A percentile compares a stretch with the other conserved stretches of the same genome.
Conservation (phyloP, 2,113 vertebrate species). For the Hemichromis elongatus region DNA sequence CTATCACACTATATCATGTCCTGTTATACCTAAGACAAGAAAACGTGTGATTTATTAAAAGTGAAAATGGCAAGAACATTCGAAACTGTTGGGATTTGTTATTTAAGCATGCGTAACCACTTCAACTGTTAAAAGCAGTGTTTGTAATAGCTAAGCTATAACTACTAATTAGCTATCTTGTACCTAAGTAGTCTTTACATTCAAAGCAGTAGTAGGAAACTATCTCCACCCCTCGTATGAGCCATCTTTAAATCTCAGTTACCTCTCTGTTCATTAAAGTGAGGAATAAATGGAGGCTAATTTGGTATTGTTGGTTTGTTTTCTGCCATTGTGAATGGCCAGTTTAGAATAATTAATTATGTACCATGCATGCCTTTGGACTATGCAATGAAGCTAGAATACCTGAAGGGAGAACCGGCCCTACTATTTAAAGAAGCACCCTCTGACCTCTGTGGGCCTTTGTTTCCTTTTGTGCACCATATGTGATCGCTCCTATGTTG, state of each 20-base stretch:
- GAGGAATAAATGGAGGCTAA: neutral
- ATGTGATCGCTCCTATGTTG: too few species aligned
- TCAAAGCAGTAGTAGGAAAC: neutral
- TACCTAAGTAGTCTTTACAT: neutral
- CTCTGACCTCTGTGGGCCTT: neutral
- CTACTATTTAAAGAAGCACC: neutral
- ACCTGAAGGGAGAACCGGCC: neutral
- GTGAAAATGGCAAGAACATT: neutral
- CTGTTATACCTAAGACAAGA: neutral
- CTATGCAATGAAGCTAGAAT: neutral
- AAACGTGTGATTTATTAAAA: neutral
- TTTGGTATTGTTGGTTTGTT: neutral
- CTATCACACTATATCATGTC: neutral
- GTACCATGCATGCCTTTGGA: neutral
- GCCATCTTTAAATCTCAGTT: neutral
- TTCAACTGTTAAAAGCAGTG: neutral
- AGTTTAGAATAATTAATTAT: neutral
- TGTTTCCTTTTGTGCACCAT: too few species aligned
- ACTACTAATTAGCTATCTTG: neutral
- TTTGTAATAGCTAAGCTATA: neutral
- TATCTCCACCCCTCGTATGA: accelerated
- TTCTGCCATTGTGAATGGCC: neutral
- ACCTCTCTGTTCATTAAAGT: neutral
- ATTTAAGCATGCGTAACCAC: neutral
- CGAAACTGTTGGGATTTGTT: neutral